A percentile compares a stretch with the other conserved stretches of the same genome.
phyloP scores from a whole-genome alignment of 2,797 vertebrate species.

The Eleutherodactylus coqui region DNA sequence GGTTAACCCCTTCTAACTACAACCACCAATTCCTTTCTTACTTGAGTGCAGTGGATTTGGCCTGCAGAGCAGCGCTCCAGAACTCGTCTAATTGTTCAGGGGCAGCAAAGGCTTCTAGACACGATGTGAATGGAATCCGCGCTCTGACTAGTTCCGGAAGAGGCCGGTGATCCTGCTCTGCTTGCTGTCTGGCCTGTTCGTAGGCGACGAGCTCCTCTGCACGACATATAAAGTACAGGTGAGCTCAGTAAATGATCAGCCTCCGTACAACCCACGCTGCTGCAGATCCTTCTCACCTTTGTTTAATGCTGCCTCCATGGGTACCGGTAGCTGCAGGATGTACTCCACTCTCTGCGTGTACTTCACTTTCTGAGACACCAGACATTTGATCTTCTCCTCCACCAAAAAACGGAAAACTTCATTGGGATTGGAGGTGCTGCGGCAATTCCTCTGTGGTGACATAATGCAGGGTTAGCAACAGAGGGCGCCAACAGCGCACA shows the following conservation, averaged over 20 bases:
- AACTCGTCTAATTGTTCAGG: constrained; percentile 97
- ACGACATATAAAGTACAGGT: neutral
- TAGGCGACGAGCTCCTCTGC: constrained; percentile 92
- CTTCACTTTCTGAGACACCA: constrained; percentile 96
- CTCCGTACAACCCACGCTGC: neutral
- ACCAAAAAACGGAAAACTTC: constrained; percentile 97
- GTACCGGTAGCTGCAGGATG: constrained; percentile 95
- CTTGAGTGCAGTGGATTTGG: constrained; percentile 97
- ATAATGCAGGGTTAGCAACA: neutral
- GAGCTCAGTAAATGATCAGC: neutral
- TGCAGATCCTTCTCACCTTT: constrained; percentile 73
- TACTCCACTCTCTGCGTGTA: constrained; percentile 99
- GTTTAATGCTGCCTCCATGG: constrained; percentile 96
- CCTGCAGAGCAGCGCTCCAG: constrained; percentile 97
- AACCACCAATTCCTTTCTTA: constrained; percentile 77
- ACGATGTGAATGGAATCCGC: constrained; percentile 93
- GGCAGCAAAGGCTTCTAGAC: constrained; percentile 94
- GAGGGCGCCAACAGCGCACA: neutral
- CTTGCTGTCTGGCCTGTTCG: constrained; percentile 89
- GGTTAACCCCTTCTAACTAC: no score
- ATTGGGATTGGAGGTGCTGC: constrained; percentile 92
- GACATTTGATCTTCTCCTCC: constrained; percentile 96
- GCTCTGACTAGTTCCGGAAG: constrained; percentile 88
- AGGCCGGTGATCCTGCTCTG: constrained; percentile 84
- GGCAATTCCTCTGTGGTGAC: constrained; percentile 90